Evolutionary conservation across 1,140 invertebrate genomes (phyloP), one percentile per base, ranked within the genome.

Genomic region (Ceratosolen fusciceps): DNA sequence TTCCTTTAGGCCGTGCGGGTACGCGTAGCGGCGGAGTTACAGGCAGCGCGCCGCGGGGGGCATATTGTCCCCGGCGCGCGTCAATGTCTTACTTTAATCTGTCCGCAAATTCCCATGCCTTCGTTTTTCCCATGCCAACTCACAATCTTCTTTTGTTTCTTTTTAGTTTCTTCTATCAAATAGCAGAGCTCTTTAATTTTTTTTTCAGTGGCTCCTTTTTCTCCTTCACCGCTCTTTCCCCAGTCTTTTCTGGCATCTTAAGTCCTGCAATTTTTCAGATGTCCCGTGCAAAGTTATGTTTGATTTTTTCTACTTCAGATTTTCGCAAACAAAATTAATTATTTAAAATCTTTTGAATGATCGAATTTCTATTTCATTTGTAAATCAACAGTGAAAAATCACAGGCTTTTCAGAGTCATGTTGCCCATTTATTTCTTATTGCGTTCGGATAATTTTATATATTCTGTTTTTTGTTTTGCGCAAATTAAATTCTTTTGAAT

Each of bases 381-480:
- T 52, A 52, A 9, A 4, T 52, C 19, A 52, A 52, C 49, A 52
- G 21, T 52, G n/a, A n/a, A n/a, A n/a, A n/a, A 21, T 9, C 19
- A 19, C 9, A 52, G 14, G 19, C 12, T 52, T 52, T 52, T 19
- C 21, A 19, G 14, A 52, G 49, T 3, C 21, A 19, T 70, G n/a
- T 70, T 16, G 67, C 21, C 1, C 21, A 5, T 70, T n/a, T 21
- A 16, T 19, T 43, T 73, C 54, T 73, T 58, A 58, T 73, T 39
- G 9, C 54, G 52, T 58, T 34, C 37, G 19, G 54, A 54, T 74
- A 74, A 74, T 74, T 74, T 74, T 74, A 74, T 54, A 37, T n/a
- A 56, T 60, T 37, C 39, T 54, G 31, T 74, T 12, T 43, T 60
- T 19, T 47, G 34, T 0, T 58, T 37, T 39, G 16, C 37, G 34